A percentile compares a stretch with the other conserved stretches of the same genome.
Conservation (phyloP, 2,797 vertebrate species). For the Propithecus deckenii region DNA sequence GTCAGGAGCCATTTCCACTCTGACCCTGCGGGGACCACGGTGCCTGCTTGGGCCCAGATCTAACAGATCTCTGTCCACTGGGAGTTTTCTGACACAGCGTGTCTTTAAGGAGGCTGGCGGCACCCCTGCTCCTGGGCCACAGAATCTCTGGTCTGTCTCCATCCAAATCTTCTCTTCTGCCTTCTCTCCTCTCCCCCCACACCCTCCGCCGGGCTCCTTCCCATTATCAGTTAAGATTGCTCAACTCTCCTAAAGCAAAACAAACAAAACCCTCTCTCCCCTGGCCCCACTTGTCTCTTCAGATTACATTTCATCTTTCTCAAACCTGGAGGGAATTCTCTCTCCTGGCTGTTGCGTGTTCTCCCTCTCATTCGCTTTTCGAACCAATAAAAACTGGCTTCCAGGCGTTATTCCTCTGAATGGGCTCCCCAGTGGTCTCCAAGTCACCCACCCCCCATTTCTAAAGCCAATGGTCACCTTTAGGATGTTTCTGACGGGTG, state of each 20-base stretch:
- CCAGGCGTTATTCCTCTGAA: not conserved
- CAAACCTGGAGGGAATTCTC: not conserved
- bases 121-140: conserved; percentile 8
- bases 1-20: not conserved
- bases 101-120: not conserved
- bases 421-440: not conserved
- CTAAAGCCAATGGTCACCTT: not conserved
- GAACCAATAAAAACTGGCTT: not conserved
- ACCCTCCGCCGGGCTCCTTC: not conserved
- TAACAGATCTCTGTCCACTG: not conserved
- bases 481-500: not conserved
- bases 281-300: not conserved
- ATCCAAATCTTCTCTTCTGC: conserved; percentile 2
- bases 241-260: not conserved
- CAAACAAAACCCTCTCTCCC: not conserved
- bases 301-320: not conserved
- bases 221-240: not conserved
- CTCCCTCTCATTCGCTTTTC: not conserved
- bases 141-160: conserved; percentile 10
- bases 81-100: not conserved
- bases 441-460: not conserved
- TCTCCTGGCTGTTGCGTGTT: not conserved
- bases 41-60: not conserved
- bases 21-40: not conserved
- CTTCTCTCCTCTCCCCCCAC: not conserved